phyloP scores from a whole-genome alignment of 1,140 invertebrate genomes.

The Neuroterus valhalla region DNA sequence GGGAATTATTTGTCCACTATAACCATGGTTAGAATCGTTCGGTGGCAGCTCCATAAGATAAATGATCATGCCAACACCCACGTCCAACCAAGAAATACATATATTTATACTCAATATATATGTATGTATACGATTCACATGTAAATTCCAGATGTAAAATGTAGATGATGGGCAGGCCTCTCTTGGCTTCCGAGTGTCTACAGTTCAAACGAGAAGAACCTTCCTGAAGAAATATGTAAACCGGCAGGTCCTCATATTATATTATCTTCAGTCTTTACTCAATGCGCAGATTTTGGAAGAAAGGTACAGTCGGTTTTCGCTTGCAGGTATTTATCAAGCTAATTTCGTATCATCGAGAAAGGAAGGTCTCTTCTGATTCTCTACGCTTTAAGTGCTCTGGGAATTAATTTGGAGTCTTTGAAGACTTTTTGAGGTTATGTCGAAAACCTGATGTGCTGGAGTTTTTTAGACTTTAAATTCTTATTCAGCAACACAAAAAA shows the following conservation, averaged over 20 bases:
- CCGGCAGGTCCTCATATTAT: background rate
- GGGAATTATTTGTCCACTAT: constrained; percentile 46
- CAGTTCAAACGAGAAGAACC: background rate
- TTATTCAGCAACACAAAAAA: too few relatives aligned
- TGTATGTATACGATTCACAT: constrained; percentile 18
- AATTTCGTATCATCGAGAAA: constrained; percentile 10
- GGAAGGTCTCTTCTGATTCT: constrained; percentile 1
- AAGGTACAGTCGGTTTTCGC: constrained; percentile 5
- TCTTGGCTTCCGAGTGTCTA: constrained; percentile 14
- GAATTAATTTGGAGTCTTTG: too few relatives aligned
- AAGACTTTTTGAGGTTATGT: too few relatives aligned
- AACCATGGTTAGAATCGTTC: constrained; percentile 32
- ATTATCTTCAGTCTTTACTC: background rate
- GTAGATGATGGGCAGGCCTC: constrained; percentile 6
- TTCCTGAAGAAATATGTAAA: constrained; percentile 34
- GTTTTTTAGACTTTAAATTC: too few relatives aligned
- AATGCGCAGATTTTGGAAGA: constrained; percentile 20
- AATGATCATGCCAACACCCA: constrained; percentile 17
- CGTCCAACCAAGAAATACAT: background rate
- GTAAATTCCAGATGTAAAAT: background rate
- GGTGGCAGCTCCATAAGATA: constrained; percentile 45
- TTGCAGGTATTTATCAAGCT: constrained; percentile 27
- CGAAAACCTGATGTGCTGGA: too few relatives aligned
- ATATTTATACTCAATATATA: constrained; percentile 11
- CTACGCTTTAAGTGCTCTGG: background rate